Evolutionary conservation across 1,140 invertebrate genomes (phyloP).

Genomic region (Paraescarpia echinospica): DNA sequence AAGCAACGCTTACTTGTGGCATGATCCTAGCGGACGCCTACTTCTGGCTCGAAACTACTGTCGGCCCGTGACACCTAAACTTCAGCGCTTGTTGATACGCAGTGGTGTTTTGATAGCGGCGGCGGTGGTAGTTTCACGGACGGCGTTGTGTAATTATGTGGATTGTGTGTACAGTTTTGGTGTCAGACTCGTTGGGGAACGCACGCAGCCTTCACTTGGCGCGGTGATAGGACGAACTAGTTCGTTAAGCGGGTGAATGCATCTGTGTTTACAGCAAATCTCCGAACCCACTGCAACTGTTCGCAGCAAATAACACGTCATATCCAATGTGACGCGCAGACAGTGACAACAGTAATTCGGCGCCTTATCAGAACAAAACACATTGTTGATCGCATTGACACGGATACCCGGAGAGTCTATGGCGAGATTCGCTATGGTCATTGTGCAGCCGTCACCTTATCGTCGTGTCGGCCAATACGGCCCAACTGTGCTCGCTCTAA

Average conservation of each 20-base stretch:
- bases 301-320: neutral
- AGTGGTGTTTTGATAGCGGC: neutral
- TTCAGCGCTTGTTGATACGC: neutral
- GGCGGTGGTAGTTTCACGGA: neutral
- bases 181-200: neutral
- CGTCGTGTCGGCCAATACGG: too few relatives aligned
- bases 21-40: too few relatives aligned
- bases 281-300: neutral
- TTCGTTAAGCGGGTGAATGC: neutral
- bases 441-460: too few relatives aligned
- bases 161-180: neutral
- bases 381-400: too few relatives aligned
- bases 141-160: neutral
- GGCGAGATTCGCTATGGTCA: too few relatives aligned
- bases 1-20: too few relatives aligned
- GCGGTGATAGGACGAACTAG: neutral
- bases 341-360: too few relatives aligned
- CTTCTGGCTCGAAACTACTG: too few relatives aligned
- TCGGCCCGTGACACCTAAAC: neutral
- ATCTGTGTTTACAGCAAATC: neutral
- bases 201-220: neutral
- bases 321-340: too few relatives aligned
- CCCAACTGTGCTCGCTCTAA: too few relatives aligned
- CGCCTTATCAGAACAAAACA: too few relatives aligned
- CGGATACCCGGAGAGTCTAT: too few relatives aligned